Evolutionary conservation across 2,113 vertebrate species (phyloP), one percentile per base, ranked within the genome.

Genomic region (Channa argus): DNA sequence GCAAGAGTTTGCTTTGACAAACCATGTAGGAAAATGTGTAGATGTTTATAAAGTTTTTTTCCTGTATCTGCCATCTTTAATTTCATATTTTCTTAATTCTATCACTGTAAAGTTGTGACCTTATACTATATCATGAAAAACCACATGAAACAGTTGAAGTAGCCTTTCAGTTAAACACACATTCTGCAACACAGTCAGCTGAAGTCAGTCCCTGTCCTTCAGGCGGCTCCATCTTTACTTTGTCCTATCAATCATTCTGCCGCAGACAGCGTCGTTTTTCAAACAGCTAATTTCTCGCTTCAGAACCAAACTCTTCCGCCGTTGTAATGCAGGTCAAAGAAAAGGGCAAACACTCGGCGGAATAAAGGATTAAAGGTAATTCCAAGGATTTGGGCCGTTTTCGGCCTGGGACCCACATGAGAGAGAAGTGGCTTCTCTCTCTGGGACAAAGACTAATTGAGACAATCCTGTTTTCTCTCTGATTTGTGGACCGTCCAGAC

Each of bases 281-380:
- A 69, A 62, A 77, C 0, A 1, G 11, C 12, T 33, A 0, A 43
- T 46, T 15, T 63, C 63, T 80, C 34, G 3, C 66, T 73, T 76
- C 52, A 58, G 54, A 69, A 65, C 66, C 38, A 73, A 81, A 80
- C 33, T 71, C 72, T 15, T 65, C 49, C 0, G 8, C 54, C 5
- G 74, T 74, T 65, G 2, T 0, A 8, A 77, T 79, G 82, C 66
- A 46, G 82, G 70, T 83, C 74, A 71, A 54, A 65, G 69, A 44
- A 47, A 44, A 86, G 84, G 86, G 75, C 71, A 46, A 73, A 0
- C 8, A 24, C 73, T 78, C 8, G 0, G 9, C 8, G 73, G 63
- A 84, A 53, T 63, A 51, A 70, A 65, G 86, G 84, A 90, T 88
- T 88, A 83, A 85, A 68, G 86, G 79, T 90, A 84, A 90, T 85